These are phyloP conservation scores for Antheraea mylitta DNA, from an alignment of 1,140 invertebrate species.

Conservation along the genomic window DNA sequence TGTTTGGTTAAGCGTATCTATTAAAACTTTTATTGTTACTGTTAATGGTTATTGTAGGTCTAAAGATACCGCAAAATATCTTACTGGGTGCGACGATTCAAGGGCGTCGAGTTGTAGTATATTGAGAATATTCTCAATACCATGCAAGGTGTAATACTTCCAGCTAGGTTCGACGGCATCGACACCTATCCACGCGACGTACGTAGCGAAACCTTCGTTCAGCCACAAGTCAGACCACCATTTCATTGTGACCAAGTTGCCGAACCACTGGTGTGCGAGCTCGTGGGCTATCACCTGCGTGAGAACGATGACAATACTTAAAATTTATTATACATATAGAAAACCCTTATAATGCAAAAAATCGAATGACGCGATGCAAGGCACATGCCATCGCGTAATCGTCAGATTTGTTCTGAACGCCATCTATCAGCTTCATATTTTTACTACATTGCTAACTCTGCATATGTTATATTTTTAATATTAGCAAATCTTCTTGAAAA, in stretches of 20 bases:
- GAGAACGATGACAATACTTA: neutral
- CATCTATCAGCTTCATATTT: too few relatives aligned
- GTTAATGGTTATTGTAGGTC: too few relatives aligned
- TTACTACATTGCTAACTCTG: too few relatives aligned
- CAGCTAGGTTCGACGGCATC: slow-evolving; percentile 81
- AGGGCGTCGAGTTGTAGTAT: slow-evolving; percentile 80
- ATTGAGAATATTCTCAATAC: slow-evolving; percentile 77
- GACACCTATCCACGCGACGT: slow-evolving; percentile 82
- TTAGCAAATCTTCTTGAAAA: too few relatives aligned
- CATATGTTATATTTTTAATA: too few relatives aligned
- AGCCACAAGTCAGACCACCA: slow-evolving; percentile 94
- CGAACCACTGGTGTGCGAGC: slow-evolving; percentile 91
- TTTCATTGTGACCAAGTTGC: slow-evolving; percentile 88
- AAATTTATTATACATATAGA: too few relatives aligned
- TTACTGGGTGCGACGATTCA: slow-evolving; percentile 81
- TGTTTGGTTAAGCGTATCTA: too few relatives aligned
- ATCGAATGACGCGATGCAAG: too few relatives aligned
- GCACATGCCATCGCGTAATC: too few relatives aligned
- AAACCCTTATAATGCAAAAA: too few relatives aligned
- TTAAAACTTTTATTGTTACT: too few relatives aligned
- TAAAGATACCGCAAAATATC: slow-evolving; percentile 16
- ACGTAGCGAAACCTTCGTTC: slow-evolving; percentile 93
- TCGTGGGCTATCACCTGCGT: slow-evolving; percentile 87
- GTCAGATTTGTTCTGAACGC: too few relatives aligned
- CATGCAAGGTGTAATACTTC: slow-evolving; percentile 83